Evolutionary conservation across 2,113 vertebrate species (phyloP).

Genomic region (Odocoileus virginianus): DNA sequence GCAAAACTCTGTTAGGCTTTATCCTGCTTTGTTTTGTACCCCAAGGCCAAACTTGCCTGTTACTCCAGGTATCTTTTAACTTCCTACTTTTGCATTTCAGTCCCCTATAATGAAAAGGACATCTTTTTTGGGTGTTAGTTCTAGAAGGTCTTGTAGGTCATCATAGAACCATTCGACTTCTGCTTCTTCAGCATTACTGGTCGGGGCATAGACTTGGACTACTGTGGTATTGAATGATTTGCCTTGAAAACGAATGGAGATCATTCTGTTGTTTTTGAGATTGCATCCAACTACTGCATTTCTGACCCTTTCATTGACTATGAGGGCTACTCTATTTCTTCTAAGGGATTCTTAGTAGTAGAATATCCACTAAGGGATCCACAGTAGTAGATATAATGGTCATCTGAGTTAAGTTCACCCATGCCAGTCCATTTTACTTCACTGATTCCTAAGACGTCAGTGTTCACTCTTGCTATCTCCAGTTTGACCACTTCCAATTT

Average conservation of each 20-base stretch:
- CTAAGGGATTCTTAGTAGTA: background rate
- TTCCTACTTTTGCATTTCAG: background rate
- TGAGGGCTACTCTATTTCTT: background rate
- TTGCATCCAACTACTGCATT: background rate
- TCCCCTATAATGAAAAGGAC: background rate
- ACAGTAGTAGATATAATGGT: background rate
- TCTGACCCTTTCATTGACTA: background rate
- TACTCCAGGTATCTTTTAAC: background rate
- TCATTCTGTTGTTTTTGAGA: background rate
- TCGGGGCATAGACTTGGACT: background rate
- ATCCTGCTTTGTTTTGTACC: background rate
- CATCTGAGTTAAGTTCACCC: background rate
- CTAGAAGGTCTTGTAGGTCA: background rate
- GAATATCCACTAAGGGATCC: too few relatives aligned
- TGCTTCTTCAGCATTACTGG: background rate
- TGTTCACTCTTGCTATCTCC: background rate
- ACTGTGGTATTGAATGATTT: background rate
- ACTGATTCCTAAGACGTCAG: fast-evolving
- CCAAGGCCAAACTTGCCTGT: background rate
- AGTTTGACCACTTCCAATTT: background rate
- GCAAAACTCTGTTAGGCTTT: background rate
- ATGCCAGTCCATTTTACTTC: background rate
- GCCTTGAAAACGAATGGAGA: background rate
- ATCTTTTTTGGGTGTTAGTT: background rate
- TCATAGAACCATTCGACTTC: background rate